phyloP scores from a whole-genome alignment of 2,113 vertebrate genomes.

The Prietella phreatophila region DNA sequence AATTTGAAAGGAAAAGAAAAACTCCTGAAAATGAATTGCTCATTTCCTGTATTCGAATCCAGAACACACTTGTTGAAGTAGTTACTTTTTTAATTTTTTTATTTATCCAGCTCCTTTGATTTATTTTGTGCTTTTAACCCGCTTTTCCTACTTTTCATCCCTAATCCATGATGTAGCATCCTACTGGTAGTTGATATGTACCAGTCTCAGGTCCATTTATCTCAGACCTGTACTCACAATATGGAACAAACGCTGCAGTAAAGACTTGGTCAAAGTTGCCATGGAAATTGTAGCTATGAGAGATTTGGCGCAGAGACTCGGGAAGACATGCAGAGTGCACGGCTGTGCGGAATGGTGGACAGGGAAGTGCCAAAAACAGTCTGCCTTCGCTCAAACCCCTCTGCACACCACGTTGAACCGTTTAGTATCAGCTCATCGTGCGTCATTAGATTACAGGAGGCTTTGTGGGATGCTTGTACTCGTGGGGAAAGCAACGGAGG shows the following conservation, averaged over 20 bases:
- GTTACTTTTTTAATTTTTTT: too few relatives aligned
- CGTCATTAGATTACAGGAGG: slow-evolving; percentile 16
- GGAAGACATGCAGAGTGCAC: slow-evolving; percentile 26
- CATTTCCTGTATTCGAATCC: not conserved
- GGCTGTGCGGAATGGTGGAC: slow-evolving; percentile 7
- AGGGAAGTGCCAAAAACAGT: not conserved
- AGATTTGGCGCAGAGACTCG: slow-evolving; percentile 37
- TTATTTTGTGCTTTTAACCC: not conserved
- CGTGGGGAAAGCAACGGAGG: not conserved
- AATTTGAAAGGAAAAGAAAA: not conserved
- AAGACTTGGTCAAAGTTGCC: slow-evolving; percentile 53
- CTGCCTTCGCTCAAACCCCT: not conserved
- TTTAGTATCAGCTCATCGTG: not conserved
- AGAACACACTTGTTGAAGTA: too few relatives aligned
- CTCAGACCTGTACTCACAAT: slow-evolving; percentile 4
- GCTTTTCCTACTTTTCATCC: not conserved
- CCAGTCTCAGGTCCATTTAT: not conserved
- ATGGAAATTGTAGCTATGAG: slow-evolving; percentile 55
- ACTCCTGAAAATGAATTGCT: not conserved
- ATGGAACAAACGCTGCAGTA: not conserved
- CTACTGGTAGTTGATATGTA: not conserved
- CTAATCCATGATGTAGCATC: not conserved
- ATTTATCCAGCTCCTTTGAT: not conserved
- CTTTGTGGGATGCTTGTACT: not conserved
- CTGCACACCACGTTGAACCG: not conserved